Base-by-base conservation (phyloP, 2,797 vertebrate genomes). In the Falco peregrinus region DNA sequence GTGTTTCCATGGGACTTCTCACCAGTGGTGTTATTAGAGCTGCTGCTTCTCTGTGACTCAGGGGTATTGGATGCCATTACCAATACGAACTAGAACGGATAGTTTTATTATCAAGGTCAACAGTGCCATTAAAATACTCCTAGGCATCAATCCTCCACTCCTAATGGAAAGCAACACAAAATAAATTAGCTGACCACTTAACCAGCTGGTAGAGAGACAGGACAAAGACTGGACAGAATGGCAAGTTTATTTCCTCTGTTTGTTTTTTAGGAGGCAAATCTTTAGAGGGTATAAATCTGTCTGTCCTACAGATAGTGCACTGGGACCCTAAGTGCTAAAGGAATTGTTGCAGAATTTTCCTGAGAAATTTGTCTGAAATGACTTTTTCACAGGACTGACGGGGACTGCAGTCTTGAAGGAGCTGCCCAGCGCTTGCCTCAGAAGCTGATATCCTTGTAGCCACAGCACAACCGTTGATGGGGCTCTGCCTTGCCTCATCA, bases 21-120 rank as follows among this genome's bases (percentile, higher is more conserved):
- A 29, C 31, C 3, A 1, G 39, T 41, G 47, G 6, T 73, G 68
- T 54, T 80, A n/a, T 48, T 51, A 73, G 76, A 60, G 17, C 33
- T 80, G 31, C 47, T 51, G 35, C 35, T 67, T 45, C 56, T n/a
- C 60, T 84, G 24, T 83, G 93, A 61, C 84, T 81, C 56, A 4
- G 7, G 48, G 39, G 45, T 43, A 78, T 82, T 65, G 67, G 80
- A 54, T 92, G 84, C 59, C 57, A 45, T 91, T 87, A 85, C 28
- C 68, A 90, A 56, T 70, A 91, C 0, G 14, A 91, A 84, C n/a
- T 31, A 39, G 87, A 83, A 68, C 16, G 53, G 93, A 84, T 77
- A 89, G 71, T 94, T 96, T 96, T 95, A 93, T 97, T 92, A 94
- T 64, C 93, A 91, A 93, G 89, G 92, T 96, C 94, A 97, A 67